Conservation (phyloP, 2,113 vertebrate species). For the Sylvietta virens region DNA sequence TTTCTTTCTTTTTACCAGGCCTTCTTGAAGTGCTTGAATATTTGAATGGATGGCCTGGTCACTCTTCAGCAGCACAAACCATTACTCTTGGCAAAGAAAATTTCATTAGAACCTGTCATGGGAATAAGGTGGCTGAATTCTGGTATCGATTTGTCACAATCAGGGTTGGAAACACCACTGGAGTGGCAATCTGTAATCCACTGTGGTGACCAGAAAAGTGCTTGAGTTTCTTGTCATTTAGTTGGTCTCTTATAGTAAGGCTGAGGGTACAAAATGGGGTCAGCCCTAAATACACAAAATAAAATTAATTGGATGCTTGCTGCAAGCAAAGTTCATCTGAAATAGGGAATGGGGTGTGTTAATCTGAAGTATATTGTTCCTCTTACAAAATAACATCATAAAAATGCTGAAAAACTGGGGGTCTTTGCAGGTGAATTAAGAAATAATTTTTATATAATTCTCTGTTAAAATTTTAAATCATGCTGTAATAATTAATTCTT, state of each 20-base stretch:
- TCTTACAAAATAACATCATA: not conserved
- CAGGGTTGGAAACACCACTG: not conserved
- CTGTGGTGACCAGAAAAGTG: not conserved
- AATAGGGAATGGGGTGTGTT: not conserved
- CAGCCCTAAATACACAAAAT: not conserved
- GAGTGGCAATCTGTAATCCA: not conserved
- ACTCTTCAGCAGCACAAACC: not conserved
- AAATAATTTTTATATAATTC: not conserved
- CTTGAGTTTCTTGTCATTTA: not conserved
- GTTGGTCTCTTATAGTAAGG: not conserved
- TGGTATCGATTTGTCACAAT: constrained; percentile 37
- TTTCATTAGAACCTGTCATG: constrained; percentile 51
- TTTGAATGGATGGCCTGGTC: constrained; percentile 37
- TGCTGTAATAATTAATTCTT: not conserved
- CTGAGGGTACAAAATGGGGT: not conserved
- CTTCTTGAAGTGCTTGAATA: not conserved
- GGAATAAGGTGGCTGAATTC: constrained; percentile 30
- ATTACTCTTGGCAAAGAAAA: constrained; percentile 52
- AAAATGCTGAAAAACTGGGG: not conserved
- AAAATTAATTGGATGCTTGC: not conserved
- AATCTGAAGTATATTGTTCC: not conserved
- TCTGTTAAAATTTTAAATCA: not conserved
- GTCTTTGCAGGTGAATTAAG: not conserved
- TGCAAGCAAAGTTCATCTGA: not conserved
- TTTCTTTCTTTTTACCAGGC: not conserved